Evolutionary conservation across 30 jellyfish, hydroid and myxozoan species (phyloP), one percentile per base, ranked within the genome.

Genomic region (Cassiopea andromeda): DNA sequence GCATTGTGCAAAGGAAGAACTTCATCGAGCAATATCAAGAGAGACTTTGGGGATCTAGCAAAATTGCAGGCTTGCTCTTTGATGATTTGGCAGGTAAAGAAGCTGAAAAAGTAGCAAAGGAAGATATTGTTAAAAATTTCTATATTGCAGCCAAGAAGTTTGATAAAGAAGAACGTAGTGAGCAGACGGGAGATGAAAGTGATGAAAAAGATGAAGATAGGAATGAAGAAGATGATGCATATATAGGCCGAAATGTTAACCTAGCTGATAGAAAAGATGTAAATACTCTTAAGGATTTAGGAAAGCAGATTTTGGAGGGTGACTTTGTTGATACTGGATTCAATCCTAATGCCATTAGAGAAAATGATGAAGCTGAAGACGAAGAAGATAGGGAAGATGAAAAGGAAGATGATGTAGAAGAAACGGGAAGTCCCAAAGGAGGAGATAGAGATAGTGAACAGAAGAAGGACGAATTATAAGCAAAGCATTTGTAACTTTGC

Each of bases 11-110:
- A 18, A 92, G 92, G 60, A 81, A 85, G 0, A 80, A 59, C 58
- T 92, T 92, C 61, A 49, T 69, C 7, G 80, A 73, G 48, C 83
- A 44, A 13, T 92, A 92, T 66, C 83, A 57, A 18, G 87, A 85
- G 2, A 44, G 77, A 44, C 75, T 72, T 13, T 70, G 88, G 72
- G 98, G 98, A 9, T 75, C 98, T 4, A 84, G 79, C 70, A 81
- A 70, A 47, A 85, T 85, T 60, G 98, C 84, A 78, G 46, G 71
- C 47, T 38, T 66, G 45, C 18, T 92, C 46, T 75, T 83, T 46
- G 95, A 67, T 66, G 87, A 85, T 49, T 48, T 66, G 46, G 93
- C 90, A 15, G 89, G 84, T 57, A 19, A 44, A 38, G 83, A 47
- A 38, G 47, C 77, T 44, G 66, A 64, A 7, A 73, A 69, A 60